Base-by-base conservation (phyloP, 1,140 invertebrate species). In the Atta colombica region DNA sequence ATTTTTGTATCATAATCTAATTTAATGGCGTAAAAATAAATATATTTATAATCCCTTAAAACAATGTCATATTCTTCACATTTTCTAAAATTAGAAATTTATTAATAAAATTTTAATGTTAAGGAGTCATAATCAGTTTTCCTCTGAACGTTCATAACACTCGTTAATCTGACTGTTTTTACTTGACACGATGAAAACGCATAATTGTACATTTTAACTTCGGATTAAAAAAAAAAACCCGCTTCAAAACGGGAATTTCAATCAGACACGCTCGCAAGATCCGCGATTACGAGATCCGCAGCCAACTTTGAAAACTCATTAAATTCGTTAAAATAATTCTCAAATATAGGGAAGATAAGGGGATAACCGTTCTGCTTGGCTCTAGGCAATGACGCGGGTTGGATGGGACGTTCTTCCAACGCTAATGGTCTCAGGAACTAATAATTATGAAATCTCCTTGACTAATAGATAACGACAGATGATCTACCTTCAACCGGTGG, bases 391-490 rank as follows among this genome's bases (percentile, higher is more conserved):
- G 61, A 31, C 25, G 65, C 39, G 53, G 51, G 74, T 80, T 39
- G 16, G 45, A 28, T 28, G 39, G 51, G 85, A 88, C 74, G 81
- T 75, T 65, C 53, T 88, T 75, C 45, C 86, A 88, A 87, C 77
- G 53, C 63, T 88, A 88, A 88, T 88, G 35, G 71, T 39, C 55
- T 31, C 77, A 21, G 53, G 25, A 58, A 55, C 25, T 88, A 77
- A 88, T 84, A 88, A 88, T 88, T 84, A 88, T 65, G 55, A 84
- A 80, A 53, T 85, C 39, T 16, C 71, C 78, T 88, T 84, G 87
- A 88, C 86, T 88, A 88, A 88, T 87, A 84, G 78, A 63, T 51
- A 84, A 85, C 78, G 87, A 88, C 71, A 88, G 86, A 88, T 88
- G 86, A 88, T 88, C 77, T 69, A 71, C 65, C 25, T 63, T 55